These are phyloP conservation scores for Dasyprocta punctata DNA, from an alignment of 2,113 vertebrate species.

Conservation along the genomic window DNA sequence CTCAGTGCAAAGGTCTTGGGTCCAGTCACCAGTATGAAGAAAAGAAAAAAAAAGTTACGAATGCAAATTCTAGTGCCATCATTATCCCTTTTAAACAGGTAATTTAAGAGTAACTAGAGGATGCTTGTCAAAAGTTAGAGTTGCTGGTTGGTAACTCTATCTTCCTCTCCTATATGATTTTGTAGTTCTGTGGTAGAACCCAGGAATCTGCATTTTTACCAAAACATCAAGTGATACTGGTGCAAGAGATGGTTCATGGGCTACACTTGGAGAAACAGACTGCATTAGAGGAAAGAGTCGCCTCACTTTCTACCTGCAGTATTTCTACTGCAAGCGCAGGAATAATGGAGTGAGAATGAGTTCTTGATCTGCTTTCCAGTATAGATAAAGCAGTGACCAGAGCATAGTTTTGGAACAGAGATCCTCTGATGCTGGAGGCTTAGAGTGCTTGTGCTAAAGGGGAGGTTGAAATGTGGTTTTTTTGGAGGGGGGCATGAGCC, in stretches of 20 bases:
- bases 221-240: background rate
- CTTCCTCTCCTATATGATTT: background rate
- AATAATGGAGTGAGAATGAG: background rate
- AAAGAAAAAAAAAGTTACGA: background rate
- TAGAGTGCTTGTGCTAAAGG: background rate
- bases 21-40: background rate
- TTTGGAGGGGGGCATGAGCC: background rate
- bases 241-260: background rate
- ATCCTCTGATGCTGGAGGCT: background rate
- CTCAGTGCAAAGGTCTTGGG: background rate
- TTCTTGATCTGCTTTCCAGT: background rate
- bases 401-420: background rate
- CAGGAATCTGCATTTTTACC: background rate
- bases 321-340: background rate
- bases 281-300: background rate
- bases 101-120: background rate
- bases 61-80: background rate
- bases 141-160: background rate
- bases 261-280: background rate
- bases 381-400: background rate
- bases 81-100: background rate
- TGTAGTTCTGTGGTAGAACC: background rate
- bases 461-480: background rate
- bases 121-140: background rate
- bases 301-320: background rate